Conservation (phyloP, 2,888 invertebrate genomes). For the Anodontia alba region DNA sequence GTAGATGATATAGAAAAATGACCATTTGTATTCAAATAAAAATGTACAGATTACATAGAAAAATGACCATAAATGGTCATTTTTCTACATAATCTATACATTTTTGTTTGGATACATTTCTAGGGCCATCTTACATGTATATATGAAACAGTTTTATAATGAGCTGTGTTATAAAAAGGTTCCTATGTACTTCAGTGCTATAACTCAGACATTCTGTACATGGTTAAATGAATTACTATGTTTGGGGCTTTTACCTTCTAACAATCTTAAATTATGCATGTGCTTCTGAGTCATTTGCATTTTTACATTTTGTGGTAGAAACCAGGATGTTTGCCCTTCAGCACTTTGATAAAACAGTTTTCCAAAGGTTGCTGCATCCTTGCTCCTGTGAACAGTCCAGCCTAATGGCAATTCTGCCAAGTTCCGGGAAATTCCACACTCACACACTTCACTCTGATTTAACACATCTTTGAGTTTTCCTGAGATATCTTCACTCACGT, state of each 20-base stretch:
- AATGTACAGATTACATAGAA: too few species aligned
- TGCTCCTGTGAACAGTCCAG: conserved; percentile 76
- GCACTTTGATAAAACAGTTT: conserved; percentile 72
- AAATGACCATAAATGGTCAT: too few species aligned
- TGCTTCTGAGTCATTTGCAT: conserved; percentile 63
- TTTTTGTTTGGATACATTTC: too few species aligned
- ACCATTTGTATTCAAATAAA: too few species aligned
- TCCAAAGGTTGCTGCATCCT: conserved; percentile 63
- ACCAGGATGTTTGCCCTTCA: conserved; percentile 72
- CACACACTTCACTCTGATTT: conserved; percentile 70
- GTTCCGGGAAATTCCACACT: conserved; percentile 73
- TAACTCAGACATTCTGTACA: neutral
- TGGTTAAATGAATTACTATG: conserved; percentile 6
- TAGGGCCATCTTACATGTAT: too few species aligned
- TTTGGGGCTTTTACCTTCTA: conserved; percentile 23
- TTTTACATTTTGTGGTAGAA: conserved; percentile 64
- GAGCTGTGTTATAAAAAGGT: too few species aligned
- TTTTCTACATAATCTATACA: too few species aligned
- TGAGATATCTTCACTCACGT: conserved; percentile 63
- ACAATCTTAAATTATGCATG: conserved; percentile 40
- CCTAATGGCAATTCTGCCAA: conserved; percentile 70
- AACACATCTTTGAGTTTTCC: conserved; percentile 68
- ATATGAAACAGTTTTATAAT: too few species aligned
- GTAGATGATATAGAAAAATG: too few species aligned
- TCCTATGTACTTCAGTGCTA: too few species aligned